Conservation (phyloP, 2,888 invertebrate genomes). For the Dastarcus helophoroides region DNA sequence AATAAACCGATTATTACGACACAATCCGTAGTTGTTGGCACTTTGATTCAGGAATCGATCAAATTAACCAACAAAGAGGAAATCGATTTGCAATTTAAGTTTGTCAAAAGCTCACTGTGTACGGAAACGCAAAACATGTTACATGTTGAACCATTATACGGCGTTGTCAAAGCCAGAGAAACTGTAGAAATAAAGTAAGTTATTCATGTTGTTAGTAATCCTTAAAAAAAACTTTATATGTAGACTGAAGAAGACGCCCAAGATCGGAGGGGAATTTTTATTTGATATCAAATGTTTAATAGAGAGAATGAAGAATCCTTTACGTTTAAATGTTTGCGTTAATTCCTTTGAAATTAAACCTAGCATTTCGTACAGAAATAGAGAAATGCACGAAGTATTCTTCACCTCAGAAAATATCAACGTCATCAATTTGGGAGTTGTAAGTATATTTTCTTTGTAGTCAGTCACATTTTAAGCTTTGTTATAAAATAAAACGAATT, state of each 20-base stretch:
- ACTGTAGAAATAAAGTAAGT: conserved; percentile 4
- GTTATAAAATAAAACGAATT: too few species aligned
- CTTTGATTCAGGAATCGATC: conserved; percentile 37
- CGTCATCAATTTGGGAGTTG: conserved; percentile 33
- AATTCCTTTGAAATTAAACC: conserved; percentile 43
- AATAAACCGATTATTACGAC: conserved; percentile 47
- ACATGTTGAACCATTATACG: conserved; percentile 5
- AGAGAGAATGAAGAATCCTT: conserved; percentile 40
- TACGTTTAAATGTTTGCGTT: conserved; percentile 42
- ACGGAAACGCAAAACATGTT: conserved; percentile 40
- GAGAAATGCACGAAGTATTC: conserved; percentile 18
- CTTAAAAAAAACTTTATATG: conserved; percentile 9
- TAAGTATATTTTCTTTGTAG: conserved; percentile 17
- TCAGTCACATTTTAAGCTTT: too few species aligned
- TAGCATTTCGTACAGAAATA: conserved; percentile 36
- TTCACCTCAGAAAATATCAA: conserved; percentile 27
- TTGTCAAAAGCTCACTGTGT: conserved; percentile 43
- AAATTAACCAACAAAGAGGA: conserved; percentile 45
- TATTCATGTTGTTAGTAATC: background rate
- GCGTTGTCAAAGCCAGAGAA: conserved; percentile 6
- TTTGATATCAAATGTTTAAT: conserved; percentile 47
- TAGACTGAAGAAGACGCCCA: conserved; percentile 46
- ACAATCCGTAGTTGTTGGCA: conserved; percentile 50
- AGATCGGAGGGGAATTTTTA: conserved; percentile 41
- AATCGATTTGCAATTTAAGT: conserved; percentile 40